These are phyloP conservation scores for Neoaliturus tenellus DNA, from an alignment of 2,888 invertebrate species.

Conservation along the genomic window DNA sequence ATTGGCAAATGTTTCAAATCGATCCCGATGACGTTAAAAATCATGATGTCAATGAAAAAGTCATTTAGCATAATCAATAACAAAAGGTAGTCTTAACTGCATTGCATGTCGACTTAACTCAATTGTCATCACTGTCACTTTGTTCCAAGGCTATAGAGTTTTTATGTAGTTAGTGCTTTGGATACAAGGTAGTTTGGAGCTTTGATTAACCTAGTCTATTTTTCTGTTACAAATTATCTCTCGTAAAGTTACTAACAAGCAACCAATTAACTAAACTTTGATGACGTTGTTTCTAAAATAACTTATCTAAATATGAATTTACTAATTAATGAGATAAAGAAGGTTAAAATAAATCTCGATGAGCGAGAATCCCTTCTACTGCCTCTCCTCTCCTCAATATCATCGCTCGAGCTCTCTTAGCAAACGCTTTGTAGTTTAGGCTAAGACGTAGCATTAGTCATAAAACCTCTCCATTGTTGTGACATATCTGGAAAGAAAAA, in stretches of 20 bases:
- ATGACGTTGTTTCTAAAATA: neutral
- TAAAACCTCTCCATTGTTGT: neutral
- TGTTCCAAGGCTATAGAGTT: neutral
- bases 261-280: too few species aligned
- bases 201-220: neutral
- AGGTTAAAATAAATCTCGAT: neutral
- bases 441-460: neutral
- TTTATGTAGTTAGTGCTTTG: neutral
- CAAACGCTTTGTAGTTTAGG: neutral
- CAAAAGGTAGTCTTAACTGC: neutral
- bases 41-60: too few species aligned
- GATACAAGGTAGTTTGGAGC: neutral
- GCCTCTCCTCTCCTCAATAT: neutral
- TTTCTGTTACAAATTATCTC: neutral
- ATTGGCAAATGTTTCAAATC: too few species aligned
- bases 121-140: slow-evolving; percentile 16
- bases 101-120: neutral
- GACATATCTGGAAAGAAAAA: slow-evolving; percentile 16
- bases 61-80: too few species aligned
- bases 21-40: too few species aligned
- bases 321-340: neutral
- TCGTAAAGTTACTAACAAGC: neutral
- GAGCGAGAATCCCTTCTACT: neutral
- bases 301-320: neutral
- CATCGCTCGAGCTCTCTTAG: neutral